Evolutionary conservation across 2,113 vertebrate species (phyloP).

Genomic region (Lichenostomus cassidix): DNA sequence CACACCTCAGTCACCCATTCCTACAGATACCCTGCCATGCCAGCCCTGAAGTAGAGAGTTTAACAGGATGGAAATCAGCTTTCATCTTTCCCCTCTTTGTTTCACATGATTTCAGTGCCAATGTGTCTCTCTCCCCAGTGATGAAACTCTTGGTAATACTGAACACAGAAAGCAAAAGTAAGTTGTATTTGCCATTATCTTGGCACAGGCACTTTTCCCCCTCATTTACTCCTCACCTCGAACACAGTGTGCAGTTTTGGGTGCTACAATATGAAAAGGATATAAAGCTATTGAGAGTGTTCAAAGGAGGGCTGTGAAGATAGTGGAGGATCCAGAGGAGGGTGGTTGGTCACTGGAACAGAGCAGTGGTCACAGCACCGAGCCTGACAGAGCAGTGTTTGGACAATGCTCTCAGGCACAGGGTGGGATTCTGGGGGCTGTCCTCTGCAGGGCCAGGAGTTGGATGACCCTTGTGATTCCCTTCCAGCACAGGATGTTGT

Average conservation of each 20-base stretch:
- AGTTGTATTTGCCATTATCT: accelerated
- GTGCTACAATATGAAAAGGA: not conserved
- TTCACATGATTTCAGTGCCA: not conserved
- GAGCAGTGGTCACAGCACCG: not conserved
- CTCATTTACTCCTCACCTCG: accelerated
- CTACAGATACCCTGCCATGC: not conserved
- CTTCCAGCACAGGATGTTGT: not conserved
- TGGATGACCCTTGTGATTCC: not conserved
- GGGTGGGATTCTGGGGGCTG: not conserved
- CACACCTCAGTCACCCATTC: not conserved
- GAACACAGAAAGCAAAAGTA: not conserved
- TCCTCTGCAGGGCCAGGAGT: not conserved
- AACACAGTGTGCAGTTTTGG: not conserved
- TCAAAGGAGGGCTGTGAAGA: not conserved
- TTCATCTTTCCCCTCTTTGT: not conserved
- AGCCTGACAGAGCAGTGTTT: not conserved
- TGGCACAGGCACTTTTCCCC: not conserved
- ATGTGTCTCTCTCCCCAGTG: accelerated
- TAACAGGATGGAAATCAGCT: not conserved
- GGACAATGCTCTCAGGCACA: not conserved
- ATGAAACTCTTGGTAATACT: not conserved
- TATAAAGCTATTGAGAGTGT: not conserved
- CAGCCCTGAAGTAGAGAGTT: not conserved
- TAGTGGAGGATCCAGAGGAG: not conserved
- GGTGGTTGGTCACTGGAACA: not conserved